A percentile compares a stretch with the other conserved stretches of the same genome.
These are phyloP conservation scores for Dendrolimus houi DNA, from an alignment of 2,888 invertebrate genomes.

Conservation along the genomic window DNA sequence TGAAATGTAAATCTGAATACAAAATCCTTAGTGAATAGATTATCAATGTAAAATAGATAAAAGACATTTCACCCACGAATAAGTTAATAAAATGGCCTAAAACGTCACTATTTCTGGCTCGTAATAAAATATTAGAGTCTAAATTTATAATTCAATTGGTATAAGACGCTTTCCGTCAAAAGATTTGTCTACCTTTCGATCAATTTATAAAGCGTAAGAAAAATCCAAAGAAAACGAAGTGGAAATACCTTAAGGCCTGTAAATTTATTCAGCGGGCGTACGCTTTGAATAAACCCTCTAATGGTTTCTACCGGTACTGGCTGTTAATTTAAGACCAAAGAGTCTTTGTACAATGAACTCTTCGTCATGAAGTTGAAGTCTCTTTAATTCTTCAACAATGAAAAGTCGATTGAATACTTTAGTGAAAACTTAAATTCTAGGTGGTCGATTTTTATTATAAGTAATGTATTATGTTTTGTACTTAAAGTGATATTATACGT, in stretches of 20 bases:
- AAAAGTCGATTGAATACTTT: background rate
- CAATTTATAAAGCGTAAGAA: background rate
- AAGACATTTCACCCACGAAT: too few relatives aligned
- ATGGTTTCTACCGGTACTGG: background rate
- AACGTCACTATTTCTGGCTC: background rate
- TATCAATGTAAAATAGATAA: too few relatives aligned
- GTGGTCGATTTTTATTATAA: too few relatives aligned
- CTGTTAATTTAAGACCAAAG: background rate
- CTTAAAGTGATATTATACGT: too few relatives aligned
- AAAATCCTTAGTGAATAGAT: too few relatives aligned
- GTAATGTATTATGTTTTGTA: too few relatives aligned
- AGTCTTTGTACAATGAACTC: conserved; percentile 4
- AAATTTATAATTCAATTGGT: background rate
- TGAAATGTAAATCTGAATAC: too few relatives aligned
- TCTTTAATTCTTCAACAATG: conserved; percentile 4
- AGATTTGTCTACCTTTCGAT: background rate
- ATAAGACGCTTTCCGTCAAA: background rate
- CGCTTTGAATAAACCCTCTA: background rate
- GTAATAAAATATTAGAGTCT: background rate
- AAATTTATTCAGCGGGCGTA: background rate
- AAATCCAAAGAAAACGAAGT: background rate
- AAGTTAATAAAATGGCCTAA: too few relatives aligned
- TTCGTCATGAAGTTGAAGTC: conserved; percentile 8
- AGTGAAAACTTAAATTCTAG: too few relatives aligned
- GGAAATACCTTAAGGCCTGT: background rate